phyloP scores from a whole-genome alignment of 2,113 vertebrate genomes.

The Beaufortia kweichowensis region DNA sequence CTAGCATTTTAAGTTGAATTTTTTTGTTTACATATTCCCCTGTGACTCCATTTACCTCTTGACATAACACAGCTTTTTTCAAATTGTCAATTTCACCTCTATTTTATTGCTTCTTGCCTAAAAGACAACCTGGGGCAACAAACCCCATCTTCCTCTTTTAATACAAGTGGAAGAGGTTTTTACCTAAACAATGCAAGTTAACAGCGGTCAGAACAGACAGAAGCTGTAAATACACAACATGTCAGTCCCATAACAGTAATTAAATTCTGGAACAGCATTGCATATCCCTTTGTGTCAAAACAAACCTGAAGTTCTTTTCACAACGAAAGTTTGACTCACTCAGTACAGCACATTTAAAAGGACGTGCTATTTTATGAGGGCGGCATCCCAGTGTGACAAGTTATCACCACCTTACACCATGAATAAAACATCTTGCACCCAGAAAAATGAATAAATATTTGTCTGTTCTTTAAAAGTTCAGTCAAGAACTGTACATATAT shows the following conservation, averaged over 20 bases:
- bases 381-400: constrained; percentile 69
- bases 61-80: no score
- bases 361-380: constrained; percentile 66
- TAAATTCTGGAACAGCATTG: not conserved
- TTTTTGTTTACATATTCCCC: no score
- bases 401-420: constrained; percentile 66
- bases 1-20: no score
- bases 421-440: constrained; percentile 74
- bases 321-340: constrained; percentile 33
- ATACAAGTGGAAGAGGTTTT: not conserved
- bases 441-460: constrained; percentile 69
- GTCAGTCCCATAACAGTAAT: not conserved
- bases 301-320: constrained; percentile 39
- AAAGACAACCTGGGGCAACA: no score
- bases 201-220: not conserved
- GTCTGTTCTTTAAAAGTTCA: constrained; percentile 67
- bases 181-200: not conserved
- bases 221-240: constrained; percentile 4
- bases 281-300: constrained; percentile 11
- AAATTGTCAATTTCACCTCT: no score
- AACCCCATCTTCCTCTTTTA: no score
- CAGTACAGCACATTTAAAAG: constrained; percentile 45
- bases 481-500: constrained; percentile 66
- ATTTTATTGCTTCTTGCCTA: no score
- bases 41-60: no score